Evolutionary conservation across 2,888 invertebrate species (phyloP).

Genomic region (Polymixis flavicincta): DNA sequence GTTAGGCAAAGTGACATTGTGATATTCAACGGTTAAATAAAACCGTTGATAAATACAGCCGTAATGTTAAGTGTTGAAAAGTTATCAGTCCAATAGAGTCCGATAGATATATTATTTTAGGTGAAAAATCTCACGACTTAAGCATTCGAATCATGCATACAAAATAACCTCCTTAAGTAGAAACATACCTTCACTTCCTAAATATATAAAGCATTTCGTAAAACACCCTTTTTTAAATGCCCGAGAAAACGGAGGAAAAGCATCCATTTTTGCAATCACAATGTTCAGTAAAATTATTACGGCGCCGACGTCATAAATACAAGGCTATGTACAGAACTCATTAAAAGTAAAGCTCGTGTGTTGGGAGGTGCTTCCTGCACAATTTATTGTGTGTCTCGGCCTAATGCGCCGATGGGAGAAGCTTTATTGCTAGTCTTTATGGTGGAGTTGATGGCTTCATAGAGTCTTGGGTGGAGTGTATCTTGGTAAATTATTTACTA

Average conservation of each 20-base stretch:
- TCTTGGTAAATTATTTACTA: background rate
- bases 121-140: background rate
- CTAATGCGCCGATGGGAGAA: conserved; percentile 59
- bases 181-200: background rate
- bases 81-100: background rate
- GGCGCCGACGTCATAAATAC: conserved; percentile 60
- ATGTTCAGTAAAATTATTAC: conserved; percentile 61
- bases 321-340: conserved; percentile 67
- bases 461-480: conserved; percentile 8
- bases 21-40: too few relatives aligned
- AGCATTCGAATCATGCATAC: background rate
- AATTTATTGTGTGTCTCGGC: conserved; percentile 69
- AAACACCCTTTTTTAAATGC: conserved; percentile 14
- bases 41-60: too few relatives aligned
- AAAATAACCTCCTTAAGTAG: background rate
- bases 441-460: conserved; percentile 41
- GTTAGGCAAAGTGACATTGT: too few relatives aligned
- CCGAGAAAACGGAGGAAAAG: background rate
- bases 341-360: conserved; percentile 72
- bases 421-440: conserved; percentile 59
- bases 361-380: conserved; percentile 60
- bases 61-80: too few relatives aligned
- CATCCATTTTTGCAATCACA: conserved; percentile 56
- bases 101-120: background rate
- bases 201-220: background rate